Percentiles rank a stretch among this genome's conserved stretches.
These are phyloP conservation scores for Spodoptera litura DNA, from an alignment of 1,140 invertebrate species.

Conservation along the genomic window DNA sequence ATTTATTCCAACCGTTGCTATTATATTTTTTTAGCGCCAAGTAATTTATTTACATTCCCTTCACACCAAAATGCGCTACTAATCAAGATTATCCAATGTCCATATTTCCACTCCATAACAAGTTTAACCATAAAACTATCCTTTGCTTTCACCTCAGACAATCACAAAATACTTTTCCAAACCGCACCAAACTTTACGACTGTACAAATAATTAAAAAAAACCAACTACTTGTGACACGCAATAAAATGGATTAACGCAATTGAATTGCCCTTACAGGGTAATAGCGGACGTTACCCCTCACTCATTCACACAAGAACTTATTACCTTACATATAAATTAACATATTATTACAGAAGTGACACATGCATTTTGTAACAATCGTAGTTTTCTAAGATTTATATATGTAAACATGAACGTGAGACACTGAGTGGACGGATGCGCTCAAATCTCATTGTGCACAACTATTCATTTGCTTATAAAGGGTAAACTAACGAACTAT, in stretches of 20 bases:
- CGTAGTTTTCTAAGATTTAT: conserved; percentile 78
- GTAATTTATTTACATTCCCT: no score
- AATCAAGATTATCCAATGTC: no score
- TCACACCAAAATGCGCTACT: no score
- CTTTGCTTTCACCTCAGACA: neutral
- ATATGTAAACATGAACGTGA: conserved; percentile 70
- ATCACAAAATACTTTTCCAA: conserved; percentile 14
- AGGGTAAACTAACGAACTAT: conserved; percentile 74
- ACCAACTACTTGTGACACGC: conserved; percentile 78
- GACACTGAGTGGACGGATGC: conserved; percentile 52
- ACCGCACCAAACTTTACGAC: conserved; percentile 38
- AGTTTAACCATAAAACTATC: neutral
- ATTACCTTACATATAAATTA: conserved; percentile 85
- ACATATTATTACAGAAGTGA: conserved; percentile 79
- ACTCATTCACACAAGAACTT: conserved; percentile 76
- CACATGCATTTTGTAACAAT: conserved; percentile 71
- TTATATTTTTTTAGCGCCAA: no score
- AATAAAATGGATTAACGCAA: conserved; percentile 83
- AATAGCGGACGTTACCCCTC: conserved; percentile 31
- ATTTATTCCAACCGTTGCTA: no score
- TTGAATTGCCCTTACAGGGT: conserved; percentile 55
- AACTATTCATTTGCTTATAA: conserved; percentile 47
- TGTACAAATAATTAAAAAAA: conserved; percentile 44
- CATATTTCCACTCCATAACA: no score
- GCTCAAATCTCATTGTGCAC: conserved; percentile 38